A percentile compares a stretch with the other conserved stretches of the same genome.
These are phyloP conservation scores for Furnarius figulus DNA, from an alignment of 2,113 vertebrate species.

Conservation along the genomic window DNA sequence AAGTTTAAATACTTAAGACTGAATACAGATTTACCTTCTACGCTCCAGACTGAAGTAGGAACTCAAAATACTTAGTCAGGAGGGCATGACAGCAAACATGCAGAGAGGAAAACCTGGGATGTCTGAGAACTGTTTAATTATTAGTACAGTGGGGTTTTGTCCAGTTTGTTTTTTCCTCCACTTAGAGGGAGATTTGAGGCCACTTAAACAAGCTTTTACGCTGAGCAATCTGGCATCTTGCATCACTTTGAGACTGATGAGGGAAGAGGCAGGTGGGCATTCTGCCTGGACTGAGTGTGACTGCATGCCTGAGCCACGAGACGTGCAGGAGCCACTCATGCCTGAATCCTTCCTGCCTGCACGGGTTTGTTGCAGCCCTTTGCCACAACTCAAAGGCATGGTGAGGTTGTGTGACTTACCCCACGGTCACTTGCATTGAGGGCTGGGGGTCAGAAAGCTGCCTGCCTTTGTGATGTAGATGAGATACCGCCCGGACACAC, in stretches of 20 bases:
- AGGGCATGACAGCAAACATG: background rate
- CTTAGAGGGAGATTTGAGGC: background rate
- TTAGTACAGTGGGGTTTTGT: background rate
- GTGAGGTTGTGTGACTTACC: background rate
- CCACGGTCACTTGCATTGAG: rapidly evolving
- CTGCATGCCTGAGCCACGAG: background rate
- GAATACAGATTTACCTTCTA: background rate
- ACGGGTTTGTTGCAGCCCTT: rapidly evolving
- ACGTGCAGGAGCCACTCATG: background rate
- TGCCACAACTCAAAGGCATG: rapidly evolving
- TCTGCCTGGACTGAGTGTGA: background rate
- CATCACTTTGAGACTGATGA: background rate
- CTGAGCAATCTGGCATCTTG: background rate
- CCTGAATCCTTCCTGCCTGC: background rate
- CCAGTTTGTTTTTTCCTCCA: rapidly evolving
- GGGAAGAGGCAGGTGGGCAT: background rate
- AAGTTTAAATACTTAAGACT: background rate
- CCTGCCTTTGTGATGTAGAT: background rate
- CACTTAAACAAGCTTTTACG: background rate
- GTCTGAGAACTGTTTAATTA: background rate
- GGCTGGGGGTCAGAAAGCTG: background rate
- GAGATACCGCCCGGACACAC: background rate
- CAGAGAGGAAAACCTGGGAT: background rate
- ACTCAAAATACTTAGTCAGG: background rate
- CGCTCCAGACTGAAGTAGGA: background rate